Conservation (phyloP, 2,113 vertebrate species). For the Microcebus jonahi region DNA sequence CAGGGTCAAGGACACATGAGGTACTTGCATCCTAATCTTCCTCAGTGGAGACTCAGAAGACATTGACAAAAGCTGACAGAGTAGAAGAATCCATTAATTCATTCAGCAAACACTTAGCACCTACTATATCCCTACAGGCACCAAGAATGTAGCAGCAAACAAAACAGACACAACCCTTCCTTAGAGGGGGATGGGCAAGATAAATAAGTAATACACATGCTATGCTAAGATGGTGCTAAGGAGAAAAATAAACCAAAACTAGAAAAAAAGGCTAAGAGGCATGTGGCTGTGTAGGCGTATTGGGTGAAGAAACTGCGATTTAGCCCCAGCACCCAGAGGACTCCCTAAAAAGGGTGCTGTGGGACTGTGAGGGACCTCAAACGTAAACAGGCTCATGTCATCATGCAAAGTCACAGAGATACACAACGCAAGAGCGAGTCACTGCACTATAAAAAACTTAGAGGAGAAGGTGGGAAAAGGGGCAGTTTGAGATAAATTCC, state of each 20-base stretch:
- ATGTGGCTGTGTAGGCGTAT: neutral
- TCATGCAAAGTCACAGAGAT: neutral
- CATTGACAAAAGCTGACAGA: neutral
- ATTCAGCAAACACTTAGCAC: neutral
- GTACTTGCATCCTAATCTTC: neutral
- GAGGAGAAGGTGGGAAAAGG: neutral
- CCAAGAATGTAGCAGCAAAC: neutral
- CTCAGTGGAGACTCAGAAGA: neutral
- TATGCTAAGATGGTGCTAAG: neutral
- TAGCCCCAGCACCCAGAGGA: neutral
- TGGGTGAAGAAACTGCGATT: neutral
- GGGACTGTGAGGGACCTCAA: neutral
- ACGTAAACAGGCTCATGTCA: neutral
- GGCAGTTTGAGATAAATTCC: neutral
- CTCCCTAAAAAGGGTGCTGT: neutral
- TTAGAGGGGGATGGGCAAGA: neutral
- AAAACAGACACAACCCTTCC: accelerated
- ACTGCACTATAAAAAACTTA: neutral
- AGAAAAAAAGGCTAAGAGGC: neutral
- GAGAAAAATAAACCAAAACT: neutral
- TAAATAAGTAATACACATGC: neutral
- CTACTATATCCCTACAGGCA: too few species aligned
- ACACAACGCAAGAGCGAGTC: neutral
- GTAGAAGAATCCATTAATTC: neutral
- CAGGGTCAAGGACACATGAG: neutral